Conservation (phyloP, 2,797 vertebrate species). For the Neopelma chrysocephalum region DNA sequence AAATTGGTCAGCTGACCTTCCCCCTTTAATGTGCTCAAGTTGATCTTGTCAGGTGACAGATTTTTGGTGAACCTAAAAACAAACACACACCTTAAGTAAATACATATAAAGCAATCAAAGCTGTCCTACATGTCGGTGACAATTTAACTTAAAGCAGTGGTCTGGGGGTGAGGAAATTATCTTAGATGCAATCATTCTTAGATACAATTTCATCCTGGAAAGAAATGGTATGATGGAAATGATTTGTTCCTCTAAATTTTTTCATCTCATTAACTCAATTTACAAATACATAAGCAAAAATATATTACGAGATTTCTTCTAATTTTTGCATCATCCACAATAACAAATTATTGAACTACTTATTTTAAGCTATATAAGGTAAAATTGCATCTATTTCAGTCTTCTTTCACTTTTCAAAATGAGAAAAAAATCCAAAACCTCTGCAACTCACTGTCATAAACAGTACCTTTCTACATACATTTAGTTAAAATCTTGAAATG, state of each 20-base stretch:
- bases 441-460: neutral
- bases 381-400: neutral
- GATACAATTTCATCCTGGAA: neutral
- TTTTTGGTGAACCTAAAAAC: slow-evolving; percentile 83
- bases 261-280: neutral
- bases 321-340: neutral
- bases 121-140: neutral
- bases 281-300: neutral
- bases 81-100: slow-evolving; percentile 20
- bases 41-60: slow-evolving; percentile 85
- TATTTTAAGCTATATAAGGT: neutral
- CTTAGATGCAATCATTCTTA: neutral
- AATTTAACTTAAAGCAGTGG: neutral
- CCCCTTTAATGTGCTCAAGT: slow-evolving; percentile 82
- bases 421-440: neutral
- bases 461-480: neutral
- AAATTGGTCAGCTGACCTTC: slow-evolving; percentile 84
- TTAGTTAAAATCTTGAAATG: neutral
- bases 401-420: neutral
- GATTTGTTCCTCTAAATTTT: neutral
- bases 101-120: neutral
- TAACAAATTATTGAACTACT: neutral
- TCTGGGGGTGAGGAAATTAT: neutral
- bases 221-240: neutral
- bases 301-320: neutral